Evolutionary conservation across 1,140 invertebrate species (phyloP).

Genomic region (Trypoxylus dichotomus): DNA sequence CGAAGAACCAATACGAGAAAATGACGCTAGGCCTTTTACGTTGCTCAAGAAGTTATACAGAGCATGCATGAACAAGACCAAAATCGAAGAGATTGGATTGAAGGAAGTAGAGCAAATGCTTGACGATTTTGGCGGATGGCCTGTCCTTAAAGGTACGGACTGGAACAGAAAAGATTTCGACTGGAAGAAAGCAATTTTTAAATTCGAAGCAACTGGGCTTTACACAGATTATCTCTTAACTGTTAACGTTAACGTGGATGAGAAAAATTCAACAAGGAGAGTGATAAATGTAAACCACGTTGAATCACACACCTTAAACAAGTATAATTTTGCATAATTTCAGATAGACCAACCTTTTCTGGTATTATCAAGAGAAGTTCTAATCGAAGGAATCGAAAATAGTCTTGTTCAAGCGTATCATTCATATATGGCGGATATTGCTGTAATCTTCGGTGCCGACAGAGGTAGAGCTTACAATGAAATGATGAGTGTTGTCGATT

Average conservation of each 20-base stretch:
- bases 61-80: conserved; percentile 5
- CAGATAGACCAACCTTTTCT: conserved; percentile 65
- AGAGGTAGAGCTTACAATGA: conserved; percentile 53
- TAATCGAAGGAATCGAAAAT: conserved; percentile 55
- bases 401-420: conserved; percentile 50
- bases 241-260: conserved; percentile 57
- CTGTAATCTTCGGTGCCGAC: conserved; percentile 61
- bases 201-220: conserved; percentile 24
- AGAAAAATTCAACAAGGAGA: conserved; percentile 51
- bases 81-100: conserved; percentile 43
- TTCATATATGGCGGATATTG: conserved; percentile 56
- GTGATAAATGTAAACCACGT: conserved; percentile 13
- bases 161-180: conserved; percentile 55
- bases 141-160: conserved; percentile 55
- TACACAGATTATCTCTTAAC: conserved; percentile 38
- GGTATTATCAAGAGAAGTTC: conserved; percentile 61
- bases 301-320: neutral
- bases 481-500: conserved; percentile 61
- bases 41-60: conserved; percentile 1
- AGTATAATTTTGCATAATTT: conserved; percentile 31
- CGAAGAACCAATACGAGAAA: conserved; percentile 3
- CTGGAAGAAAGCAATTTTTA: conserved; percentile 26
- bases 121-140: conserved; percentile 60
- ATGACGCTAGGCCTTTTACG: neutral
- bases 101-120: conserved; percentile 53